phyloP scores from a whole-genome alignment of 2,888 invertebrate species.

The Catocala sponsa region DNA sequence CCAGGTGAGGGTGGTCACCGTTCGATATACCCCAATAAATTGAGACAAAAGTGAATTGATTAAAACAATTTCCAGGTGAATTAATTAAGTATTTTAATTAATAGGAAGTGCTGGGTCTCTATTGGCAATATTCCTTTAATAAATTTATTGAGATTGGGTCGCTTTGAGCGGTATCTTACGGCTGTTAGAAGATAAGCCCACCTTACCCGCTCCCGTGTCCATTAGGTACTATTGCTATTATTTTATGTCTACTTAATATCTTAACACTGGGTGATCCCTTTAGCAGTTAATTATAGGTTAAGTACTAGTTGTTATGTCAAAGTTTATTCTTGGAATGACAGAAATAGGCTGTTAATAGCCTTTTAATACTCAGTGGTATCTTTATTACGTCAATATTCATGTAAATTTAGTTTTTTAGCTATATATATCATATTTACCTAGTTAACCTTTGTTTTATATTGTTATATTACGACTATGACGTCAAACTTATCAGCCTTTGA shows the following conservation, averaged over 20 bases:
- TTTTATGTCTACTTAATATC: slow-evolving; percentile 39
- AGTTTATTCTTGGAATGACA: no score
- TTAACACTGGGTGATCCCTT: slow-evolving; percentile 5
- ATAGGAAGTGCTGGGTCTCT: slow-evolving; percentile 86
- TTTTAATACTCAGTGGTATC: neutral
- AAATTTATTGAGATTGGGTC: slow-evolving; percentile 86
- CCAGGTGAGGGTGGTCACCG: slow-evolving; percentile 56
- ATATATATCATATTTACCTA: neutral
- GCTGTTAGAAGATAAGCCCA: slow-evolving; percentile 77
- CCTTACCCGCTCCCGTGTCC: slow-evolving; percentile 56
- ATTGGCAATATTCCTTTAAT: slow-evolving; percentile 88
- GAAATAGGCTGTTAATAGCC: no score
- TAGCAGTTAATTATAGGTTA: neutral
- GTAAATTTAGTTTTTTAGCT: slow-evolving; percentile 1
- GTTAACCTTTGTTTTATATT: slow-evolving; percentile 6
- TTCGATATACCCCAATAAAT: slow-evolving; percentile 85
- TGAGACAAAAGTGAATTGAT: slow-evolving; percentile 83
- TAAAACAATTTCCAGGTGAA: slow-evolving; percentile 87
- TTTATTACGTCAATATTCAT: neutral
- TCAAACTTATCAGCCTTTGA: slow-evolving; percentile 10
- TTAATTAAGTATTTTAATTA: slow-evolving; percentile 88
- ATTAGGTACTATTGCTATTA: slow-evolving; percentile 57
- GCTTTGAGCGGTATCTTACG: slow-evolving; percentile 75
- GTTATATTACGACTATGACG: slow-evolving; percentile 15
- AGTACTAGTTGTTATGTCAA: no score